Conservation (phyloP, 2,888 invertebrate species). For the Amiota communis region DNA sequence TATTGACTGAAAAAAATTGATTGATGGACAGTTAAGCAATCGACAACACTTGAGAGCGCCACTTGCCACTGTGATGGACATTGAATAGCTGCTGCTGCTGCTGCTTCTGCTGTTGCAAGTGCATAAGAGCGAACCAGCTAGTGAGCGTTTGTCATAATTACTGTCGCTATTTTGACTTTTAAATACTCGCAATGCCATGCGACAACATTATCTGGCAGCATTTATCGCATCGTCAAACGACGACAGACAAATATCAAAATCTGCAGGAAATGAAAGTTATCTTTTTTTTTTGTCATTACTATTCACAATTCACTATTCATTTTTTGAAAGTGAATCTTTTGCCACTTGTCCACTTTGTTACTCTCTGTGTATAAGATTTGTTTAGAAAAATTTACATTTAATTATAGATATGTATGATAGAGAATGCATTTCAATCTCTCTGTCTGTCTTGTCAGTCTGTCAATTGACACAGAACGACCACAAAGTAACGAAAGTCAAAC, state of each 20-base stretch:
- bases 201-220: constrained; percentile 17
- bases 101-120: neutral
- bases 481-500: too few relatives aligned
- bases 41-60: constrained; percentile 2
- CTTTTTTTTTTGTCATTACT: neutral
- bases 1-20: constrained; percentile 10
- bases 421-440: too few relatives aligned
- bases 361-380: too few relatives aligned
- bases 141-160: constrained; percentile 19
- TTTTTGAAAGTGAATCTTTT: constrained; percentile 21
- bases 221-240: neutral
- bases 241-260: neutral
- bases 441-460: too few relatives aligned
- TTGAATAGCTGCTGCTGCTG: neutral
- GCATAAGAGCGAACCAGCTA: neutral
- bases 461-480: too few relatives aligned
- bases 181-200: constrained; percentile 2
- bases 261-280: constrained; percentile 14
- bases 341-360: neutral
- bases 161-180: constrained; percentile 24
- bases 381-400: too few relatives aligned
- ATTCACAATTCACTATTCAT: neutral
- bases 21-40: constrained; percentile 17
- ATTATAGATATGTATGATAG: too few relatives aligned
- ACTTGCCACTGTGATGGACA: constrained; percentile 7